These are phyloP conservation scores for Rhynchonycteris naso DNA, from an alignment of 2,797 vertebrate genomes.

Conservation along the genomic window DNA sequence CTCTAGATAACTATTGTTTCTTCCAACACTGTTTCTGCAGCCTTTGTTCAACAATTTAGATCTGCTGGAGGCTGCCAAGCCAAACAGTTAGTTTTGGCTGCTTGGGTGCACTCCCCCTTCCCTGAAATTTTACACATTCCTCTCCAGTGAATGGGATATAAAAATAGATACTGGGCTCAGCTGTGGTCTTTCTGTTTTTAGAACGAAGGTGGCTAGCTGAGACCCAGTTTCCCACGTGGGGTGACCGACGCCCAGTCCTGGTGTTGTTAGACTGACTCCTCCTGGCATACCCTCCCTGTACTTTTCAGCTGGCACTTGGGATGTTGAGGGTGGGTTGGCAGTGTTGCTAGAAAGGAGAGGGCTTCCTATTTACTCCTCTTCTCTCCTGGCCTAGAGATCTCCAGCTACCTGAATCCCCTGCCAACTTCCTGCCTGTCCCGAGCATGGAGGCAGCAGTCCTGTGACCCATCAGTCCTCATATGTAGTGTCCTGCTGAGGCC, in stretches of 20 bases:
- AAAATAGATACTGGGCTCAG: constrained; percentile 80
- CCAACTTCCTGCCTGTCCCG: fast-evolving
- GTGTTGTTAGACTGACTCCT: not conserved
- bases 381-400: not conserved
- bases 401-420: too few species aligned
- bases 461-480: fast-evolving
- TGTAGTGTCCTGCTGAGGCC: fast-evolving
- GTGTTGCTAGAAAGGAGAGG: not conserved
- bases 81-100: constrained; percentile 83
- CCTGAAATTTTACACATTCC: constrained; percentile 85
- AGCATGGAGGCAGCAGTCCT: fast-evolving
- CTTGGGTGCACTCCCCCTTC: constrained; percentile 69
- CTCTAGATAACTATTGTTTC: constrained; percentile 33
- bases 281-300: not conserved
- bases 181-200: constrained; percentile 82
- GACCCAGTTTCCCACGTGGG: constrained; percentile 53
- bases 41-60: constrained; percentile 73
- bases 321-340: not conserved
- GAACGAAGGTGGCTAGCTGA: constrained; percentile 59
- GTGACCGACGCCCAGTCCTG: not conserved
- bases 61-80: constrained; percentile 79
- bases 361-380: not conserved
- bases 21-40: constrained; percentile 67
- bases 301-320: not conserved
- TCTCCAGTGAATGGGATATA: constrained; percentile 82